Conservation (phyloP, 2,888 invertebrate genomes). For the Lochmaea crataegi region DNA sequence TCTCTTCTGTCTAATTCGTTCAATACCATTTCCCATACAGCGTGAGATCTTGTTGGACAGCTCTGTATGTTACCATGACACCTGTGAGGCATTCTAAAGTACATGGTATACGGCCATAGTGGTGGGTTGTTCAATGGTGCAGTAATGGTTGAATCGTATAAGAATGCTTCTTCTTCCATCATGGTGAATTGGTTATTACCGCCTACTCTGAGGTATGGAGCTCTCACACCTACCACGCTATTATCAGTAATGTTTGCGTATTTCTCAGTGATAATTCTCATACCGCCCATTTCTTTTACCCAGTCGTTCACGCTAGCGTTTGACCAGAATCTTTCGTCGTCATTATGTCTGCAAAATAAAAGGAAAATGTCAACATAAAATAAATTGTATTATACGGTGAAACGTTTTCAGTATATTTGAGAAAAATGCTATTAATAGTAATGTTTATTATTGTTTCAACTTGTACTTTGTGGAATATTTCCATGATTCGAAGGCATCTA, state of each 20-base stretch:
- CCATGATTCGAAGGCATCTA: too few relatives aligned
- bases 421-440: too few relatives aligned
- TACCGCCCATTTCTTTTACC: conserved; percentile 96
- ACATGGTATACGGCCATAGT: conserved; percentile 98
- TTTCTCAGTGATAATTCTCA: conserved; percentile 90
- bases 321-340: conserved; percentile 93
- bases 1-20: conserved; percentile 93
- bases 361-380: background rate
- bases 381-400: background rate
- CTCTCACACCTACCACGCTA: conserved; percentile 90
- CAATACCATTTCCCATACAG: conserved; percentile 97
- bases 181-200: conserved; percentile 97
- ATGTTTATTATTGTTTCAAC: too few relatives aligned
- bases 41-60: conserved; percentile 91
- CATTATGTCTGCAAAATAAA: conserved; percentile 78
- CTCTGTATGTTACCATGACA: conserved; percentile 93
- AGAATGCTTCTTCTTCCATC: conserved; percentile 96
- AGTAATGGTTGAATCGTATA: conserved; percentile 95
- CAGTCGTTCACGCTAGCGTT: conserved; percentile 92
- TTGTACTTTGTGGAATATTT: too few relatives aligned
- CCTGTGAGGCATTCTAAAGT: conserved; percentile 95
- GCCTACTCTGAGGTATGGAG: conserved; percentile 90
- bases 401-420: too few relatives aligned
- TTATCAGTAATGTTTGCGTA: conserved; percentile 91
- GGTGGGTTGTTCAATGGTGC: conserved; percentile 91